phyloP scores from a whole-genome alignment of 2,113 vertebrate genomes.

The Micromys minutus region DNA sequence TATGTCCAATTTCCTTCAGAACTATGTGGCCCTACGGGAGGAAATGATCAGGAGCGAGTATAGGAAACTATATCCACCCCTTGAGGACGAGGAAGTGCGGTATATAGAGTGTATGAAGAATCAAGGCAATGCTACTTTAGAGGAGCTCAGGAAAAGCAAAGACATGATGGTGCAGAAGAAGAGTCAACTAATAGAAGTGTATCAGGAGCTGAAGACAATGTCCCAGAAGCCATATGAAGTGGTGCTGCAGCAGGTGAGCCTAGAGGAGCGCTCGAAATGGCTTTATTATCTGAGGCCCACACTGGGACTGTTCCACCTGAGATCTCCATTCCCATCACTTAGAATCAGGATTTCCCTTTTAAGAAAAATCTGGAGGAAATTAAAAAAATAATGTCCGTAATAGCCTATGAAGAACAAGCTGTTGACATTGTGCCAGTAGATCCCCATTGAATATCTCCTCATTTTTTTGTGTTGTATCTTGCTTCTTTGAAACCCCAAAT shows the following conservation, averaged over 20 bases:
- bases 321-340: not conserved
- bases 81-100: not conserved
- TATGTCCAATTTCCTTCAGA: not conserved
- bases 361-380: not conserved
- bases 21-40: not conserved
- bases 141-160: not conserved
- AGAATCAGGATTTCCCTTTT: not conserved
- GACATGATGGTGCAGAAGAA: not conserved
- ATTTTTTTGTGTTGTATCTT: too few relatives aligned
- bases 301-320: not conserved
- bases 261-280: not conserved
- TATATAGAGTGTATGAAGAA: not conserved
- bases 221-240: not conserved
- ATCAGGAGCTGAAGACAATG: not conserved
- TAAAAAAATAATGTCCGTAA: not conserved
- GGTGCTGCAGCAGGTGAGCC: not conserved
- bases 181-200: not conserved
- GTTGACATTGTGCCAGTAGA: not conserved
- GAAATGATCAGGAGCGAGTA: not conserved
- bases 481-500: not conserved
- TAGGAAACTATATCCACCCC: accelerated
- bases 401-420: not conserved
- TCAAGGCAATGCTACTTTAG: not conserved
- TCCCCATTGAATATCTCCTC: not conserved
- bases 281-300: not conserved